Evolutionary conservation across 2,888 invertebrate species (phyloP).

Genomic region (Argynnis bischoffii): DNA sequence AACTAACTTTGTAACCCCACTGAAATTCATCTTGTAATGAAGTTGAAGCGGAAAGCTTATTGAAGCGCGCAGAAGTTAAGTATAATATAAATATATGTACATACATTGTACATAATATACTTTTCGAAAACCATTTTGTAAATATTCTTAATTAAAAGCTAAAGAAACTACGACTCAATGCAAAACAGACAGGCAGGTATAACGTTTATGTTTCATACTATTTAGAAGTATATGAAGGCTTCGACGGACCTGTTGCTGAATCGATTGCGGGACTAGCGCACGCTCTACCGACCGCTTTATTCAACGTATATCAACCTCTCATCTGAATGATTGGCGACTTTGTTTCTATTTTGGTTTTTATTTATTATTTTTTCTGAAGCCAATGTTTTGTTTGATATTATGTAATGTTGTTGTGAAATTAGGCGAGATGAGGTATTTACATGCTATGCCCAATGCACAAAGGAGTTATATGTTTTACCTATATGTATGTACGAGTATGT

Average conservation of each 20-base stretch:
- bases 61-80: too few species aligned
- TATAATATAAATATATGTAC: too few species aligned
- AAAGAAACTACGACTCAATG: neutral
- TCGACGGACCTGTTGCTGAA: constrained; percentile 26
- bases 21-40: too few species aligned
- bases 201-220: too few species aligned
- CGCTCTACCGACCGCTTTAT: constrained; percentile 16
- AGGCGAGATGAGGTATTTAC: neutral
- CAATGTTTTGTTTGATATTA: neutral
- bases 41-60: too few species aligned
- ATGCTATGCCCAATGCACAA: too few species aligned
- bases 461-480: too few species aligned
- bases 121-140: too few species aligned
- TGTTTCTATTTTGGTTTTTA: neutral
- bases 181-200: too few species aligned
- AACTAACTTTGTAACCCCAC: too few species aligned
- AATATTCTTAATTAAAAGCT: neutral
- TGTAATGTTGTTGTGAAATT: neutral
- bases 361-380: neutral
- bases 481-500: too few species aligned
- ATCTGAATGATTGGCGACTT: constrained; percentile 15
- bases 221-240: constrained; percentile 4
- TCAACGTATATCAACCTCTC: constrained; percentile 9
- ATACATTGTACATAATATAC: too few species aligned
- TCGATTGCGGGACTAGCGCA: constrained; percentile 22